phyloP scores from a whole-genome alignment of 2,888 invertebrate species.

The Xestoiulus laeticollis region DNA sequence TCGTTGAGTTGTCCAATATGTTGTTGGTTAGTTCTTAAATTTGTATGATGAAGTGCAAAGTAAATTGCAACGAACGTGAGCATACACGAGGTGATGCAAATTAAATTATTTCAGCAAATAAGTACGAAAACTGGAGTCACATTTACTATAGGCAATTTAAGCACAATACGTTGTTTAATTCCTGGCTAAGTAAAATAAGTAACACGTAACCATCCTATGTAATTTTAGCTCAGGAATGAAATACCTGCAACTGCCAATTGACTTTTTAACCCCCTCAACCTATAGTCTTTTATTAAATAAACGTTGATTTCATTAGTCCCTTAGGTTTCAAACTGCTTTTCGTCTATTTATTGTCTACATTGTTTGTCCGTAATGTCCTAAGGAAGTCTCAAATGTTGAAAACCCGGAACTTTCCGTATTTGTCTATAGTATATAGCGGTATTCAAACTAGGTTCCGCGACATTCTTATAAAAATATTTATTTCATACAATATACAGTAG shows the following conservation, averaged over 20 bases:
- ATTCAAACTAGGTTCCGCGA: too few relatives aligned
- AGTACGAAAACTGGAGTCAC: not conserved
- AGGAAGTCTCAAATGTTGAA: too few relatives aligned
- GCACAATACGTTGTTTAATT: not conserved
- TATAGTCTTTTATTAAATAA: not conserved
- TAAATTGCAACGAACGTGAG: constrained; percentile 1
- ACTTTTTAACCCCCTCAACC: not conserved
- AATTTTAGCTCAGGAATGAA: not conserved
- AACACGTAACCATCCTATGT: not conserved
- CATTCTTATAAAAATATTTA: too few relatives aligned
- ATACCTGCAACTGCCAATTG: not conserved
- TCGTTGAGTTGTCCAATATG: not conserved
- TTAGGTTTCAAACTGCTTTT: not conserved
- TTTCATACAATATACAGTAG: too few relatives aligned
- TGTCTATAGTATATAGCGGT: too few relatives aligned
- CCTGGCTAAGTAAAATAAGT: not conserved
- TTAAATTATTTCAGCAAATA: constrained; percentile 25
- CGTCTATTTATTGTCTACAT: not conserved
- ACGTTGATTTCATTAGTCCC: not conserved
- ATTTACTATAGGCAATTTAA: not conserved
- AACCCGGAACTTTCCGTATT: too few relatives aligned
- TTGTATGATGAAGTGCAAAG: constrained; percentile 6
- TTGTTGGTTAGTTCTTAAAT: not conserved
- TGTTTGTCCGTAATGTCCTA: too few relatives aligned
- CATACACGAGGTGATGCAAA: constrained; percentile 15